phyloP scores from a whole-genome alignment of 2,113 vertebrate genomes.

The Lanius ludovicianus region DNA sequence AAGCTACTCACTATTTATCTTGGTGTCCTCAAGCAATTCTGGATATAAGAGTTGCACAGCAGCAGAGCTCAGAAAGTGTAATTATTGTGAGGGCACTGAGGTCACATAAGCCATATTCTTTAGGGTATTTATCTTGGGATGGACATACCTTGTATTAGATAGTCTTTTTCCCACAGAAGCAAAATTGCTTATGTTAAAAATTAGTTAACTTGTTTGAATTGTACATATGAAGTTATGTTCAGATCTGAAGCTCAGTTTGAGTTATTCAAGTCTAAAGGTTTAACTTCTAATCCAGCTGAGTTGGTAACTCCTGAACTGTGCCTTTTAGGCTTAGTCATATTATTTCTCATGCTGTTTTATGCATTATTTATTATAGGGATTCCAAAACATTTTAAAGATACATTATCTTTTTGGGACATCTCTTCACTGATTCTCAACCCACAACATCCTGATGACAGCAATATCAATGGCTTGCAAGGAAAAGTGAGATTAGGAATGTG shows the following conservation, averaged over 20 bases:
- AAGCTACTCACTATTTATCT: not conserved
- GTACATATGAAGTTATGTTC: not conserved
- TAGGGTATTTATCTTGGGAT: not conserved
- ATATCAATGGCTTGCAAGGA: not conserved
- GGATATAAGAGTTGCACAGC: not conserved
- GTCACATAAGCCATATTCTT: not conserved
- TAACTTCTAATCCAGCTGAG: not conserved
- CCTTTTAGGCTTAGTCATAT: not conserved
- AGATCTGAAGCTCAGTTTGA: not conserved
- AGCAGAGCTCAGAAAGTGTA: not conserved
- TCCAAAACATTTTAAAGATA: constrained; percentile 27
- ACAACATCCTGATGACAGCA: not conserved
- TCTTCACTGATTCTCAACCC: not conserved
- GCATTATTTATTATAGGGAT: constrained; percentile 2
- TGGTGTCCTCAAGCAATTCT: not conserved
- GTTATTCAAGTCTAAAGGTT: not conserved
- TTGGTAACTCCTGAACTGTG: not conserved
- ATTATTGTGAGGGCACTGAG: not conserved
- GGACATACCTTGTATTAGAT: not conserved
- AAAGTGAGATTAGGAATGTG: not conserved
- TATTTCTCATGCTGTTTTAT: not conserved
- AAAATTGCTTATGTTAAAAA: not conserved
- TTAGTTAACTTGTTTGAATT: not conserved
- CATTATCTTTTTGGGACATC: constrained; percentile 5
- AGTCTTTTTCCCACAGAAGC: not conserved